Evolutionary conservation across 2,113 vertebrate genomes (phyloP).

Genomic region (Turnix velox): DNA sequence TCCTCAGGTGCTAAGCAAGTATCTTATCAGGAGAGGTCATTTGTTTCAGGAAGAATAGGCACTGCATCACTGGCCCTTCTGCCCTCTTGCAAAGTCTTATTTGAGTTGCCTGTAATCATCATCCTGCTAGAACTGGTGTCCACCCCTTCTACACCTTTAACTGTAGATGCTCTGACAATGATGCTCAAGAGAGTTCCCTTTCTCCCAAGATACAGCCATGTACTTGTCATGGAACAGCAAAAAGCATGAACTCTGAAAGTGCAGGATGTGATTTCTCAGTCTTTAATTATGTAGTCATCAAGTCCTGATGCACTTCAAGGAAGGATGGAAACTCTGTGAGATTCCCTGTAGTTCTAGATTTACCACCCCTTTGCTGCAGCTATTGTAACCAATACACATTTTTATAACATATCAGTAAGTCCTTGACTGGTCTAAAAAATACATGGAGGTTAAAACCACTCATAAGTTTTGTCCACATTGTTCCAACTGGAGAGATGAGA

Average conservation of each 20-base stretch:
- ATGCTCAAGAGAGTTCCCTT: background rate
- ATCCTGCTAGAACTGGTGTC: background rate
- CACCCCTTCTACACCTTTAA: background rate
- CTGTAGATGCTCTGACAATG: background rate
- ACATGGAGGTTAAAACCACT: background rate
- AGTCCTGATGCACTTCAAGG: background rate
- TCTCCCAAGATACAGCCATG: background rate
- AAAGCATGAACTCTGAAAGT: background rate
- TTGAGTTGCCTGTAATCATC: background rate
- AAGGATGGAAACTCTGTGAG: background rate
- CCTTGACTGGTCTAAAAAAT: background rate
- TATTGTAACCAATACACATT: background rate
- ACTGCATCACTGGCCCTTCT: background rate
- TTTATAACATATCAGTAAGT: background rate
- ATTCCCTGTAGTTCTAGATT: background rate
- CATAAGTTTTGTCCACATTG: background rate
- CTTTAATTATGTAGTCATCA: accelerated
- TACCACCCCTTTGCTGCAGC: background rate
- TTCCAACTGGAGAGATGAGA: background rate
- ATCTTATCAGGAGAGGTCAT: background rate
- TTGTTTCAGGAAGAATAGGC: background rate
- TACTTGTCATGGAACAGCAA: background rate
- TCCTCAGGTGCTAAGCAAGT: background rate
- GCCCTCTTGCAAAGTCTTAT: background rate
- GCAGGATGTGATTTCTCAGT: background rate